These are phyloP conservation scores for Tapirus terrestris DNA, from an alignment of 2,113 vertebrate species.

Conservation along the genomic window DNA sequence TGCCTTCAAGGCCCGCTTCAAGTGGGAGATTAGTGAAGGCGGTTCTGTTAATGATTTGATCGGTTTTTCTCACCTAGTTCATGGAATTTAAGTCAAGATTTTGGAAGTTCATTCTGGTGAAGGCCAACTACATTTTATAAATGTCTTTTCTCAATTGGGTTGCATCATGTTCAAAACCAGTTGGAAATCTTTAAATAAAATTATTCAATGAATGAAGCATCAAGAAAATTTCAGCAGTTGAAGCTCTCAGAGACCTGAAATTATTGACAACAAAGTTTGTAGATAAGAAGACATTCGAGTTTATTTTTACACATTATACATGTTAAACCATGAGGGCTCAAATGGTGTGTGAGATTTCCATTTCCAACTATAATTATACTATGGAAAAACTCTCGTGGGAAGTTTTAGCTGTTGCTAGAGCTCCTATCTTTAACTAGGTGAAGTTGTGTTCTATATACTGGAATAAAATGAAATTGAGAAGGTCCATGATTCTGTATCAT, in stretches of 20 bases:
- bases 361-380: not conserved
- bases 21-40: not conserved
- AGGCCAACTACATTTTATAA: not conserved
- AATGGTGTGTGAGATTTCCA: not conserved
- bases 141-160: not conserved
- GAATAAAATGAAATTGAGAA: not conserved
- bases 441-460: not conserved
- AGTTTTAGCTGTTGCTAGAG: not conserved
- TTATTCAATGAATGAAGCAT: not conserved
- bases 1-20: not conserved
- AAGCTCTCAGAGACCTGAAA: not conserved
- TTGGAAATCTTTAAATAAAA: conserved; percentile 21
- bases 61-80: not conserved
- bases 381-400: not conserved
- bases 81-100: not conserved
- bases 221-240: not conserved
- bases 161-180: not conserved
- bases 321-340: not conserved
- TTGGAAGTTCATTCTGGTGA: conserved; percentile 37
- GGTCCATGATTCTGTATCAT: not conserved
- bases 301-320: not conserved
- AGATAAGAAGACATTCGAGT: not conserved
- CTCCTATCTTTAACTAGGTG: not conserved
- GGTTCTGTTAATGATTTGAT: not conserved
- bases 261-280: not conserved